Evolutionary conservation across 2,797 vertebrate genomes (phyloP).

Genomic region (Phrynocephalus forsythii): DNA sequence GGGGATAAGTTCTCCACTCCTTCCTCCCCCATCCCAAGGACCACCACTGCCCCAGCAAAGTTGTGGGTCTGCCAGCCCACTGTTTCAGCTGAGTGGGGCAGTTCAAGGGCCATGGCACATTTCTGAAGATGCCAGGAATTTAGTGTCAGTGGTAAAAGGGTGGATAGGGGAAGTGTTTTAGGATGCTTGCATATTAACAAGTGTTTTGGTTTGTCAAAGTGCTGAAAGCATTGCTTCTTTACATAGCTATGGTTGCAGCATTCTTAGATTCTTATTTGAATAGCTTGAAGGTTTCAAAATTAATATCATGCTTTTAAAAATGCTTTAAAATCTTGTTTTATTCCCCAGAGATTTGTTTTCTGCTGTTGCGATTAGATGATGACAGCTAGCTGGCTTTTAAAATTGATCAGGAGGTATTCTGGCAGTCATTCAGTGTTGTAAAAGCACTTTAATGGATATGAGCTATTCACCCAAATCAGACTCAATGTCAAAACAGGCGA

Average conservation of each 20-base stretch:
- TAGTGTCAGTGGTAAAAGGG: conserved; percentile 74
- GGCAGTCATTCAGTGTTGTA: conserved; percentile 88
- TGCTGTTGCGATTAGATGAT: conserved; percentile 85
- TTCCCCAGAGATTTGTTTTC: conserved; percentile 86
- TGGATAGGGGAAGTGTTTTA: conserved; percentile 71
- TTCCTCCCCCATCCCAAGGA: too few species aligned
- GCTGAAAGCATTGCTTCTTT: conserved; percentile 68
- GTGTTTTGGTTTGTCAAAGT: conserved; percentile 68
- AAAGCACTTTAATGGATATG: conserved; percentile 90
- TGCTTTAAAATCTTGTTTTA: conserved; percentile 84
- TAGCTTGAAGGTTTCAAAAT: conserved; percentile 78
- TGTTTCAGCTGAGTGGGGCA: too few species aligned
- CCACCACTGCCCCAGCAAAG: too few species aligned
- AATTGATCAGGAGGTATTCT: conserved; percentile 92
- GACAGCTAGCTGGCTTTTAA: conserved; percentile 89
- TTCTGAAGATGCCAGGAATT: conserved; percentile 76
- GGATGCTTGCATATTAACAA: conserved; percentile 71
- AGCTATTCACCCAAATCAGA: conserved; percentile 89
- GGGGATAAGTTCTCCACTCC: too few species aligned
- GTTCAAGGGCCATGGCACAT: too few species aligned
- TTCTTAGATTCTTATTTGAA: conserved; percentile 77
- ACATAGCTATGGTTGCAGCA: conserved; percentile 60
- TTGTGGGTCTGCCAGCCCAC: too few species aligned
- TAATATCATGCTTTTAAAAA: conserved; percentile 80
- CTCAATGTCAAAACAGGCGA: conserved; percentile 89